Evolutionary conservation across 2,113 vertebrate genomes (phyloP), one percentile per base, ranked within the genome.

Genomic region (Chinchilla lanigera): DNA sequence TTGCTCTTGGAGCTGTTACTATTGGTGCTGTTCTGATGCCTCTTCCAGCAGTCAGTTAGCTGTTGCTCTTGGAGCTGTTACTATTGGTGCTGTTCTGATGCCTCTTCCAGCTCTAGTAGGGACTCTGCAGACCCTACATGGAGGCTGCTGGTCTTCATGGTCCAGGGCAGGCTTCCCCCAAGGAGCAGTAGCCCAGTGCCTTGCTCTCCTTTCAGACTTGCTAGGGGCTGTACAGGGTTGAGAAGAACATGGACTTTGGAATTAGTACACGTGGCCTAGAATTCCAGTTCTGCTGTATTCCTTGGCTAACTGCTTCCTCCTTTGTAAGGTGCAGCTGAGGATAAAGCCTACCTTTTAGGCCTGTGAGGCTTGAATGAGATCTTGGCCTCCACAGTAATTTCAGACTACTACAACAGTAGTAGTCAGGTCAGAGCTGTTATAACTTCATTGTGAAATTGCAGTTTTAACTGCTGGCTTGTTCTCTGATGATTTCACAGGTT

Each of bases 231-330:
- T 12, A 20, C 41, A 56, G 52, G 47, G 38, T 0, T 0, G 44
- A 22, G 30, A 52, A 52, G 65, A 41, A n/a, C 38, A 11, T 88
- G 90, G 88, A 93, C 93, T 96, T 78, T 78, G 81, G 60, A 96
- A 47, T 54, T 3, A 10, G 8, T 77, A 60, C 9, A 50, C 4
- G 50, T 12, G 19, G 24, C 88, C 56, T 69, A 33, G 54, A 81
- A 61, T 73, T 54, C 38, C 58, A 78, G 85, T 50, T 89, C 28
- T 20, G 35, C 47, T 61, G 0, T 38, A 24, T 78, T 26, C 24
- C 89, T 86, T 33, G 52, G 24, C 52, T n/a, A 0, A 24, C 63
- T 22, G 10, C 22, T 50, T 85, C 33, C 33, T 75, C 47, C 47
- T 60, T 44, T 77, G 20, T 44, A n/a, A 60, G 78, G n/a, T 11